Evolutionary conservation across 2,113 vertebrate genomes (phyloP), one percentile per base, ranked within the genome.

Genomic region (Halichoeres trimaculatus): DNA sequence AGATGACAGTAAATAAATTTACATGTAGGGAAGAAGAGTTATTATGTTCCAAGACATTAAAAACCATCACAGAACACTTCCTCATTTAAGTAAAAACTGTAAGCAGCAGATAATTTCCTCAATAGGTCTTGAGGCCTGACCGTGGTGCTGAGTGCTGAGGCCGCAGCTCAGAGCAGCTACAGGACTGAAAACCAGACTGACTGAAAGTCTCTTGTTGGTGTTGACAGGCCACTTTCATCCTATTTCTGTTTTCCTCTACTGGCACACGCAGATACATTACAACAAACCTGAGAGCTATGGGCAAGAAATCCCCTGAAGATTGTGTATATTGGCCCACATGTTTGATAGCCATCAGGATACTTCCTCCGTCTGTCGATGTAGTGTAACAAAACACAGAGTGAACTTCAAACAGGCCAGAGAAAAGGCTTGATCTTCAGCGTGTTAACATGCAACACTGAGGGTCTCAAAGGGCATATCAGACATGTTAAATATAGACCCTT

Each of bases 211-310:
- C 35, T 57, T 85, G 71, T 68, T 78, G 74, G 74, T 81, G 83
- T 41, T 85, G 83, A 85, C 30, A 70, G 63, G 72, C 59, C 82
- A 80, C 70, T 83, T 84, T 80, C 62, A 77, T 78, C n/a, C 63
- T 24, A 34, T 69, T 72, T 76, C 61, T 83, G 45, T 65, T 20
- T 71, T 61, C 70, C 40, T 50, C 51, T 16, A 20, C 65, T 74
- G 61, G 66, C 61, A 69, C 57, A 79, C 47, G 23, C 62, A 74
- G 24, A 64, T 36, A 55, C 51, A 48, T 56, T 50, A 12, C 47
- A 66, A 50, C 69, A 54, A 0, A 66, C n/a, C 45, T 41, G 50
- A 59, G 38, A 13, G 55, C 59, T 65, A n/a, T 23, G 20, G 36
- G 53, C 43, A 53, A 47, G 54, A 65, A 55, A 23, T 57, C 57